These are phyloP conservation scores for Synanthedon vespiformis DNA, from an alignment of 2,888 invertebrate genomes.

Conservation along the genomic window DNA sequence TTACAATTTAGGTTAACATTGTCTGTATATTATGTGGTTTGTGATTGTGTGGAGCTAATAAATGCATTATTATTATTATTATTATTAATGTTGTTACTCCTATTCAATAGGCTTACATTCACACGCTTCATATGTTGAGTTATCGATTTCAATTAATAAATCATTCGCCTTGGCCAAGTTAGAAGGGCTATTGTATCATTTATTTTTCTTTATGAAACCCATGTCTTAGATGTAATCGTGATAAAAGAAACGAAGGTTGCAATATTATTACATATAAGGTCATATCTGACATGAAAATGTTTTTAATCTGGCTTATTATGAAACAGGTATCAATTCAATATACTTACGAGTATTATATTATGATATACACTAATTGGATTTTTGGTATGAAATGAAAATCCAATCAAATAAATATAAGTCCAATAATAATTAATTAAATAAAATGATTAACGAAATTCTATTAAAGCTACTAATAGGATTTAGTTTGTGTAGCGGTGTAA, in stretches of 20 bases:
- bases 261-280: constrained; percentile 11
- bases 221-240: constrained; percentile 3
- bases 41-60: too few relatives aligned
- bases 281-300: constrained; percentile 13
- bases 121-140: too few relatives aligned
- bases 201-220: constrained; percentile 1
- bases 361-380: background rate
- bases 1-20: too few relatives aligned
- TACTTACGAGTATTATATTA: background rate
- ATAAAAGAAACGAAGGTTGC: constrained; percentile 5
- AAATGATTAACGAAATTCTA: too few relatives aligned
- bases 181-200: constrained; percentile 24
- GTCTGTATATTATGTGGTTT: too few relatives aligned
- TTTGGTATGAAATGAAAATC: background rate
- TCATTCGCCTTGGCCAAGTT: constrained; percentile 30
- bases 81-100: too few relatives aligned
- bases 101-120: too few relatives aligned
- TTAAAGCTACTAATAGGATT: too few relatives aligned
- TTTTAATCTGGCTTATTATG: constrained; percentile 10
- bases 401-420: too few relatives aligned
- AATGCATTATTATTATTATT: too few relatives aligned
- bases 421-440: too few relatives aligned
- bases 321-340: background rate
- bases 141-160: constrained; percentile 10
- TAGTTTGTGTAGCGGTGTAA: too few relatives aligned